phyloP scores from a whole-genome alignment of 2,113 vertebrate species.

The Gobiocypris rarus region DNA sequence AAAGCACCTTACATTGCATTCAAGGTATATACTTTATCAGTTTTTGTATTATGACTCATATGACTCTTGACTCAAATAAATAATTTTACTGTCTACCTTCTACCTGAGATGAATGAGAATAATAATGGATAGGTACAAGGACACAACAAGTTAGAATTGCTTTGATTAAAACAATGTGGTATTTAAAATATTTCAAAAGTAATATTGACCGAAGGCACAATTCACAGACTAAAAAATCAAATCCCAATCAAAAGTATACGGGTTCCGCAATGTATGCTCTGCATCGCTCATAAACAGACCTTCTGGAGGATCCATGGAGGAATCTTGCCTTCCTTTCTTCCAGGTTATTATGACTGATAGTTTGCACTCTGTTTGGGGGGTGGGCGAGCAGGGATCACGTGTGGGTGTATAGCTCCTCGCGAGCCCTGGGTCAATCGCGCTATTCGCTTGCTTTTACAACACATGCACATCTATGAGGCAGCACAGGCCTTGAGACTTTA shows the following conservation, averaged over 20 bases:
- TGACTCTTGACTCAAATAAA: not conserved
- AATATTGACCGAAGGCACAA: not conserved
- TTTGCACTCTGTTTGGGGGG: slow-evolving; percentile 27
- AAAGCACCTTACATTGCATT: too few species aligned
- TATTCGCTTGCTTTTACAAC: slow-evolving; percentile 65
- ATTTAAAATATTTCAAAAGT: not conserved
- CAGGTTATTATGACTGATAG: slow-evolving; percentile 40
- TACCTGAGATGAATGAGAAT: not conserved
- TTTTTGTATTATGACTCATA: too few species aligned
- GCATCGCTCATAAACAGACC: slow-evolving; percentile 36
- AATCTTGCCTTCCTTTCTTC: slow-evolving; percentile 32
- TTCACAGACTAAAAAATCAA: slow-evolving; percentile 6
- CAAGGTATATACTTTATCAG: too few species aligned
- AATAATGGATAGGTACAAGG: not conserved
- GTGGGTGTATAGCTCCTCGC: slow-evolving; percentile 52
- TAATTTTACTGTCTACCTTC: not conserved
- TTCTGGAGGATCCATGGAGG: slow-evolving; percentile 32
- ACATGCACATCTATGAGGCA: slow-evolving; percentile 45
- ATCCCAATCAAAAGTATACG: not conserved
- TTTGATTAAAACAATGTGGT: not conserved
- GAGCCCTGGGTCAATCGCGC: slow-evolving; percentile 63
- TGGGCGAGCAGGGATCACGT: slow-evolving; percentile 52
- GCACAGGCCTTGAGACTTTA: slow-evolving; percentile 71
- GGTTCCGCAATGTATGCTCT: not conserved
- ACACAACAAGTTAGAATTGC: not conserved